Base-by-base conservation (phyloP, 2,797 vertebrate genomes). In the Thamnophis elegans region DNA sequence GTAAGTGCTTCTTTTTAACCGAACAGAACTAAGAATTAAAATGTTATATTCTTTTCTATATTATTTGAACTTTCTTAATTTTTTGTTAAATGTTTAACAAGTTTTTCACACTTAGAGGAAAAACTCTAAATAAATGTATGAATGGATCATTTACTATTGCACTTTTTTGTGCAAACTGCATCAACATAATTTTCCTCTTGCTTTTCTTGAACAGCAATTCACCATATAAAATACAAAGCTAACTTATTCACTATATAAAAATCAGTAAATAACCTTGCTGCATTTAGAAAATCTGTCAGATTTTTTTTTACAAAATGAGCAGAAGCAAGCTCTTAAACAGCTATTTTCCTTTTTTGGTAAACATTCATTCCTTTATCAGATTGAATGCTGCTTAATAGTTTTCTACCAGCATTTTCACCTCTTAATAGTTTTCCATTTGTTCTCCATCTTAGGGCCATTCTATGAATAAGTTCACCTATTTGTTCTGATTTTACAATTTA, bases 51-150 rank as follows among this genome's bases (percentile, higher is more conserved):
- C 13, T 59, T 58, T 94, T n/a, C 6, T 92, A 25, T 26, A 1
- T 26, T 56, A n/a, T 90, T 93, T 95, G 54, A 16, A 91, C 60
- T 95, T 89, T 93, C 54, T 58, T 92, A 92, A 90, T 16, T 42
- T 87, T 58, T 56, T 89, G 0, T 0, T 68, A 68, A 32, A 68
- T 1, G 18, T 22, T 42, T 78, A 78, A 78, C 18, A 42, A 0
- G 58, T 0, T 90, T 28, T n/a, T 90, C 92, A 12, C 20, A 93
- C 3, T 60, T 91, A 6, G 36, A 93, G 26, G 58, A 94, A 93
- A 94, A 3, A 90, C 56, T 93, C 73, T 47, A 92, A 78, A 90
- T 94, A 93, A 88, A 90, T 93, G 13, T 47, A 10, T 91, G 89
- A 28, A 5, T 87, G 55, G 28, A 89, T 9, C 5, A 85, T 85